These are phyloP conservation scores for Chiloscyllium punctatum DNA, from an alignment of 2,797 vertebrate genomes.

Conservation along the genomic window DNA sequence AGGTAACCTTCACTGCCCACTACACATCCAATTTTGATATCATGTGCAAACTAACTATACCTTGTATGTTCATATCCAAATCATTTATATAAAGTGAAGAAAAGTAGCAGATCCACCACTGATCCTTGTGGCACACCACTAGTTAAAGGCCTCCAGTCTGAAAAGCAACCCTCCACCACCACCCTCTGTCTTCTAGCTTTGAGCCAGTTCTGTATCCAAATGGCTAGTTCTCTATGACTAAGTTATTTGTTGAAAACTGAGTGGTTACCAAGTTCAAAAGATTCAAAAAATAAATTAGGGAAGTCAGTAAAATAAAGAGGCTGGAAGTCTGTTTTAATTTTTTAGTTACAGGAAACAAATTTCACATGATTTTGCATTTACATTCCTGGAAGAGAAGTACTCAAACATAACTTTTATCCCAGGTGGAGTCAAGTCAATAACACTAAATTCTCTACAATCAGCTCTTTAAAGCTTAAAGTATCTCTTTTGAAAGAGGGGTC, in stretches of 20 bases:
- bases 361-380: slow-evolving; percentile 36
- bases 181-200: too few species aligned
- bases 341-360: slow-evolving; percentile 32
- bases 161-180: too few species aligned
- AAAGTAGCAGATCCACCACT: too few species aligned
- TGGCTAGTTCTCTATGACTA: background rate
- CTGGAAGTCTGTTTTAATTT: slow-evolving; percentile 14
- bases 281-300: background rate
- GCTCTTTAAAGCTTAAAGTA: slow-evolving; percentile 10
- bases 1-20: too few species aligned
- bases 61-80: too few species aligned
- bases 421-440: background rate
- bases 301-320: background rate
- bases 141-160: too few species aligned
- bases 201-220: too few species aligned
- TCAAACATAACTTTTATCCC: slow-evolving; percentile 22
- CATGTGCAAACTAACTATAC: too few species aligned
- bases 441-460: slow-evolving; percentile 28
- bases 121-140: too few species aligned
- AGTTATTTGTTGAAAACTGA: background rate
- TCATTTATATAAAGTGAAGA: too few species aligned
- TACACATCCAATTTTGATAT: too few species aligned
- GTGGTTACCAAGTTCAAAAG: background rate
- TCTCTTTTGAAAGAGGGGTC: background rate
- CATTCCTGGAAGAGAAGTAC: slow-evolving; percentile 31